phyloP scores from a whole-genome alignment of 2,888 invertebrate species.

The Pterobdella sp. region DNA sequence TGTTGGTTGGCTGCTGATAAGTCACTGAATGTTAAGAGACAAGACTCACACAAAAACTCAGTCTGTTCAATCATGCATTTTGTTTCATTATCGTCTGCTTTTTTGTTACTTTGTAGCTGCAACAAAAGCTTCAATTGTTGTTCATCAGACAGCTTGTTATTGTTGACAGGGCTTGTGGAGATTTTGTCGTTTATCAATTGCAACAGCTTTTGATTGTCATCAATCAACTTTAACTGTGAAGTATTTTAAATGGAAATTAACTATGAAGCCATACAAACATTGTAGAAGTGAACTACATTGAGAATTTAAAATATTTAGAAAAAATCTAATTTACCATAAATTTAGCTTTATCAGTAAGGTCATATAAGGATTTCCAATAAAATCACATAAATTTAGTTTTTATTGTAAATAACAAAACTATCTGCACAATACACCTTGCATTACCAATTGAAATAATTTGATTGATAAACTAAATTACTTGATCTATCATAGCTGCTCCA shows the following conservation, averaged over 20 bases:
- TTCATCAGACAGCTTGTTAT: neutral
- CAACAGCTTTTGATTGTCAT: constrained; percentile 19
- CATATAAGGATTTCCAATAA: too few species aligned
- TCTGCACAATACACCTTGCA: too few species aligned
- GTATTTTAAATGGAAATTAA: too few species aligned
- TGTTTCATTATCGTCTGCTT: constrained; percentile 27
- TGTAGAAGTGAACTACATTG: too few species aligned
- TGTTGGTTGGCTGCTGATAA: constrained; percentile 22
- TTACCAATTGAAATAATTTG: too few species aligned
- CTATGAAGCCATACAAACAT: too few species aligned
- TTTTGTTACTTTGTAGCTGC: neutral
- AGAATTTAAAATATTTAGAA: too few species aligned
- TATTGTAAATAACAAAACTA: too few species aligned
- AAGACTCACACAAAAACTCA: constrained; percentile 32
- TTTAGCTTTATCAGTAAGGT: too few species aligned
- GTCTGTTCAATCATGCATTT: constrained; percentile 28
- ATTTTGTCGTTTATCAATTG: constrained; percentile 18
- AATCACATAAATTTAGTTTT: too few species aligned
- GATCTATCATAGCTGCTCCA: neutral
- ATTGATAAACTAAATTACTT: too few species aligned
- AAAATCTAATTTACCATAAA: too few species aligned
- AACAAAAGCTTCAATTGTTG: neutral
- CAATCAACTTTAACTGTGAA: constrained; percentile 14
- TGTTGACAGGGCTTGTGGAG: neutral
- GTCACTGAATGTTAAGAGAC: constrained; percentile 29